Evolutionary conservation across 2,888 invertebrate species (phyloP), one percentile per base, ranked within the genome.

Genomic region (Caenorhabditis drosophilae): DNA sequence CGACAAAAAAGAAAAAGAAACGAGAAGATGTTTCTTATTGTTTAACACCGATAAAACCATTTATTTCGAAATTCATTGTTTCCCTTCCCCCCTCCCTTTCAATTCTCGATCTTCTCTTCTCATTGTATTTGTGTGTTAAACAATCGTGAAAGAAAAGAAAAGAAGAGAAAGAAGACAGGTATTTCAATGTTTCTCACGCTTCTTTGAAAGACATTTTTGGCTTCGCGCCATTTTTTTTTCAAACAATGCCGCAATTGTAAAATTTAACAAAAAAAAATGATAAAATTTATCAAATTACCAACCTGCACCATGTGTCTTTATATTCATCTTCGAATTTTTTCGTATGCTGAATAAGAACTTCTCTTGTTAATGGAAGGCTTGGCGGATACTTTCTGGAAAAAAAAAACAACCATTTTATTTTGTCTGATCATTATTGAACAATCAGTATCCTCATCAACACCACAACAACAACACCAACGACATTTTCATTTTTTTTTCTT

Each of bases 251-350:
- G 12, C 16, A 40, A 6, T 11, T 18, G 6, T 40, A 20, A 40
- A 40, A 40, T 11, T 40, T 20, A 11, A 11, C 9, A 40, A 40
- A 40, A 40, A 9, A 11, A 9, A 42, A 42, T 42, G 34, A 48
- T 22, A 49, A 34, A 27, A 48, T 15, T n/a, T 16, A 40, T 22
- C 2, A 25, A 3, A 50, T 23, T 15, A 26, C 51, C 6, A 23
- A 66, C 66, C 66, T 59, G 60, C 56, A 56, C 81, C 81, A 83
- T 25, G 75, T 75, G 36, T 76, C 76, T 40, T 76, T 73, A 57
- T 71, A 80, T 56, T 80, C 77, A 12, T 73, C 72, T 56, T 83
- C 81, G 67, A 67, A 81, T 7, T 73, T 53, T 23, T 67, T 61
- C 23, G 80, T 80, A 70, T 81, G 81, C 58, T 73, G 63, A 46